Evolutionary conservation across 2,113 vertebrate species (phyloP), one percentile per base, ranked within the genome.

Genomic region (Microcebus ravelobensis): DNA sequence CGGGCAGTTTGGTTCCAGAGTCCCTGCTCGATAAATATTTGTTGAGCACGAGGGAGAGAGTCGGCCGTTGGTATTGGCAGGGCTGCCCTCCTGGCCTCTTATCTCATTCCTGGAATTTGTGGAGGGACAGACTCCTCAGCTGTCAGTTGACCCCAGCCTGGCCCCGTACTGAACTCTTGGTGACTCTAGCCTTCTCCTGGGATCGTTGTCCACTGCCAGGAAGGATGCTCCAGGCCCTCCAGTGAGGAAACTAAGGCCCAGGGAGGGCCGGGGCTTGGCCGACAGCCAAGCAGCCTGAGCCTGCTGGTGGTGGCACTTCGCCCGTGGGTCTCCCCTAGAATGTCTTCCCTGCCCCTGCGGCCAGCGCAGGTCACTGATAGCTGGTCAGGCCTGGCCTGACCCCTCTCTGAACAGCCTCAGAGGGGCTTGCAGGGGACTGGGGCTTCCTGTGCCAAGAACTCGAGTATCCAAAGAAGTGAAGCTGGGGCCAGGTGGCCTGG

Each of bases 21-120:
- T 59, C 73, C 45, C 87, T 55, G 82, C 83, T 96, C 85, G 36
- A 87, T 97, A 97, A 97, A 97, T 97, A 97, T 96, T 95, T 98
- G 97, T 76, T n/a, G 96, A 96, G 25, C 2, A 1, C 34, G 29
- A 71, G 92, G 95, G 93, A 86, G 96, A 63, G 89, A 36, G 29
- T 14, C 34, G 90, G 95, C 97, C 1, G 1, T 79, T 83, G 87
- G 87, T 59, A 48, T 34, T 45, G 89, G 77, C 2, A 3, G 63
- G n/a, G 94, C 96, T 73, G 95, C 86, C 89, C 97, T 95, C 36
- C 50, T 2, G 57, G 85, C 87, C 88, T 83, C 90, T 98, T 97
- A 97, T 96, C 97, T 97, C 48, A 81, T 95, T 96, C 91, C 97
- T 93, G 96, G 89, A 81, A 39, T 95, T 93, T 76, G 7, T 3